Percentiles rank a stretch among this genome's conserved stretches.
Evolutionary conservation across 1,140 invertebrate species (phyloP).

Genomic region (Neuroterus valhalla): DNA sequence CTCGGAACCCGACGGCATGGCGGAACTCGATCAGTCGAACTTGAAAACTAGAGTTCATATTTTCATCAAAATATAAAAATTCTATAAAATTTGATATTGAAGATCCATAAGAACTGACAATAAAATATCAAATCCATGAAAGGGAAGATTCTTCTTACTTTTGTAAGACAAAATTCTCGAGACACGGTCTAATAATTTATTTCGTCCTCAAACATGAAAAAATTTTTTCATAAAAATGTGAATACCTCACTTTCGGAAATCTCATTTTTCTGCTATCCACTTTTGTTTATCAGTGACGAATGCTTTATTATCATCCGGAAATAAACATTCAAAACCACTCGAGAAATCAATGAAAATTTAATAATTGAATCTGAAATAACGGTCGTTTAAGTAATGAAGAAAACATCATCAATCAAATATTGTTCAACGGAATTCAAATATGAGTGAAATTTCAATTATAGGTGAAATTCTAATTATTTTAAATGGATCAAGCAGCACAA

Average conservation of each 20-base stretch:
- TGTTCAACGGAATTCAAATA: too few relatives aligned
- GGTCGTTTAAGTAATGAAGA: too few relatives aligned
- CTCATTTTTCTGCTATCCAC: background rate
- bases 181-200: background rate
- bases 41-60: background rate
- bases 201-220: background rate
- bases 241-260: background rate
- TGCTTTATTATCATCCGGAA: background rate
- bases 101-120: background rate
- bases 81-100: background rate
- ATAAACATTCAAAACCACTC: too few relatives aligned
- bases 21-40: conserved; percentile 32
- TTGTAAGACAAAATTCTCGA: background rate
- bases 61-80: background rate
- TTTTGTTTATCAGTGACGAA: background rate
- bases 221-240: background rate
- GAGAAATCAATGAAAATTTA: too few relatives aligned
- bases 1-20: conserved; percentile 52
- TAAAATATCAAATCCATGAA: background rate
- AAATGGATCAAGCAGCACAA: too few relatives aligned
- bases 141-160: background rate
- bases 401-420: too few relatives aligned
- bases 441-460: too few relatives aligned
- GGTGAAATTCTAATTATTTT: too few relatives aligned
- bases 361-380: too few relatives aligned